These are phyloP conservation scores for Rhipidura dahli DNA, from an alignment of 2,113 vertebrate species.

Conservation along the genomic window DNA sequence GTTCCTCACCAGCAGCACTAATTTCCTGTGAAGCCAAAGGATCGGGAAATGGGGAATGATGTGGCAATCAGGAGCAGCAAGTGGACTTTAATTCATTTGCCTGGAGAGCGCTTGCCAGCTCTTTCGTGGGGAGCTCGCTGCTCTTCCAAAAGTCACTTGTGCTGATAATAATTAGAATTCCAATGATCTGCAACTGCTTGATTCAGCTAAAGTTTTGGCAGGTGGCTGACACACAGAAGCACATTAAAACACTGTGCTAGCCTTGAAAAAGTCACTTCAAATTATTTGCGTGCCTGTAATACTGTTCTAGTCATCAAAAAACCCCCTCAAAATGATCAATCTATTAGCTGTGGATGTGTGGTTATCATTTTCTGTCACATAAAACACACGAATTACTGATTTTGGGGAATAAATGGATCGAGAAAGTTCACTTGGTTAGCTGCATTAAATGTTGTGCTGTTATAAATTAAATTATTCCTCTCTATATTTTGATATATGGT, in stretches of 20 bases:
- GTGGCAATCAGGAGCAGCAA: constrained; percentile 17
- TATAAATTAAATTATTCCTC: neutral
- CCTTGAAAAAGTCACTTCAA: constrained; percentile 46
- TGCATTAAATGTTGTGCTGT: neutral
- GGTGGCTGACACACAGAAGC: constrained; percentile 51
- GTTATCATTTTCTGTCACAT: neutral
- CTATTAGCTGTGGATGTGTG: neutral
- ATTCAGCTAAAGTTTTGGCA: constrained; percentile 71
- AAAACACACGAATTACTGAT: neutral
- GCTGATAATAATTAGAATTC: constrained; percentile 61
- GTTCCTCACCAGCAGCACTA: neutral
- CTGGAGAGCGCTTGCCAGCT: constrained; percentile 36
- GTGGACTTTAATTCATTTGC: constrained; percentile 37
- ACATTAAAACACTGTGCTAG: constrained; percentile 31
- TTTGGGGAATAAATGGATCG: neutral
- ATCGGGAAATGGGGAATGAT: neutral
- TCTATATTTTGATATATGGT: neutral
- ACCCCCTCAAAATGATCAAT: neutral
- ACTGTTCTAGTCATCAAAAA: neutral
- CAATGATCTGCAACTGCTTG: constrained; percentile 69
- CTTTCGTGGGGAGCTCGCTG: constrained; percentile 32
- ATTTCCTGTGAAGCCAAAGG: neutral
- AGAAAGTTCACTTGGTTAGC: neutral
- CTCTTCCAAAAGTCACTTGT: constrained; percentile 55
- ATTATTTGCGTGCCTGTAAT: constrained; percentile 22